These are phyloP conservation scores for Petrocephalus zakoni DNA, from an alignment of 2,113 vertebrate species.

Conservation along the genomic window DNA sequence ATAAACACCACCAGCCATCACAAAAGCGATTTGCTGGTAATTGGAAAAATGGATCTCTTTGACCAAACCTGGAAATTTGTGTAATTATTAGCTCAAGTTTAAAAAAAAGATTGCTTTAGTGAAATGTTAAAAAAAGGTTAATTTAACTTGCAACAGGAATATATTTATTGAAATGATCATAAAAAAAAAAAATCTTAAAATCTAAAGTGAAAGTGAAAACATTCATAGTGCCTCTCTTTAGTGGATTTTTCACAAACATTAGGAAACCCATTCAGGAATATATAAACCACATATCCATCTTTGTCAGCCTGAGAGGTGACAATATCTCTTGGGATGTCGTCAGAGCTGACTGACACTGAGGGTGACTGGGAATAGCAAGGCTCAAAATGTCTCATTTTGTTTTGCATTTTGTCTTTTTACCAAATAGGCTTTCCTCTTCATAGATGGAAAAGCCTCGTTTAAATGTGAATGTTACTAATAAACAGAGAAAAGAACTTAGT, in stretches of 20 bases:
- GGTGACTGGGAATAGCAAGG: not conserved
- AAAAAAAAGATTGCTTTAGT: not conserved
- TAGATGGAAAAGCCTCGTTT: not conserved
- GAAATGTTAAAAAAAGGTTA: not conserved
- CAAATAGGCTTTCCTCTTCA: not conserved
- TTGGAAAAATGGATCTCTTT: not conserved
- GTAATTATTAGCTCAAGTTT: not conserved
- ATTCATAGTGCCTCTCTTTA: not conserved
- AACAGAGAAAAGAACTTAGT: not conserved
- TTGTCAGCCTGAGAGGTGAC: not conserved
- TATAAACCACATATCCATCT: not conserved
- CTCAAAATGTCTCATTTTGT: not conserved
- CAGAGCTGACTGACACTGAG: not conserved
- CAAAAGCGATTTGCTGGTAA: not conserved
- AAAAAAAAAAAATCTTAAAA: not conserved
- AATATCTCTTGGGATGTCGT: not conserved
- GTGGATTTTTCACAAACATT: not conserved
- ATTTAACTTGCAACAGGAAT: not conserved
- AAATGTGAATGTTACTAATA: not conserved
- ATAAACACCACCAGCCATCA: not conserved
- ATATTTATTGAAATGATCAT: not conserved
- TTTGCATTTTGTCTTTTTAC: not conserved
- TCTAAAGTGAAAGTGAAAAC: not conserved
- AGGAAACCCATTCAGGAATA: not conserved
- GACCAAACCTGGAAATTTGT: not conserved